Evolutionary conservation across 2,888 invertebrate genomes (phyloP).

Genomic region (Ennomos fuscantarius): DNA sequence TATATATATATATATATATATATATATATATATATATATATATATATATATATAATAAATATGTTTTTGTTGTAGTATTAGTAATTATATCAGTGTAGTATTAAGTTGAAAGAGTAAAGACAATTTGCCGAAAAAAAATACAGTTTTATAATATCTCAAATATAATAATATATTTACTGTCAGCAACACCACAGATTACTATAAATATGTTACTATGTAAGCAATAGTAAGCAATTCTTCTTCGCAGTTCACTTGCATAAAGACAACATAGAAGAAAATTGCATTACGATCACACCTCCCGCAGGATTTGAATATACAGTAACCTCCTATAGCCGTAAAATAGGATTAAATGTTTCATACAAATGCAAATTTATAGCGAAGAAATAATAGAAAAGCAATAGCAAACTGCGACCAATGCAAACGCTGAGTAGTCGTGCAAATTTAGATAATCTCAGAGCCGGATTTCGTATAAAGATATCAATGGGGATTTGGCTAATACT

Average conservation of each 20-base stretch:
- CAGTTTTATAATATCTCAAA: neutral
- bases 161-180: slow-evolving; percentile 4
- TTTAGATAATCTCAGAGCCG: slow-evolving; percentile 33
- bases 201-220: neutral
- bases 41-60: no score
- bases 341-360: slow-evolving; percentile 24
- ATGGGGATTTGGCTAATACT: slow-evolving; percentile 57
- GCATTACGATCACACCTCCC: slow-evolving; percentile 19
- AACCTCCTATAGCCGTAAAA: slow-evolving; percentile 23
- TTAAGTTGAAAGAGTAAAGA: no score
- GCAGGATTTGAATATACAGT: slow-evolving; percentile 11
- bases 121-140: no score
- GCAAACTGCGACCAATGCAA: slow-evolving; percentile 8
- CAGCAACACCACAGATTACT: neutral
- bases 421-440: slow-evolving; percentile 17
- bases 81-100: neutral
- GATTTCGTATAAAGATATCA: slow-evolving; percentile 65
- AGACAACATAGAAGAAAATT: slow-evolving; percentile 17
- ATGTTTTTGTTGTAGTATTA: no score
- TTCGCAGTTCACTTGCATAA: neutral
- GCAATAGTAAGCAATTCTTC: no score
- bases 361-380: slow-evolving; percentile 25
- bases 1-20: no score
- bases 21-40: no score
- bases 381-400: slow-evolving; percentile 15